Percentiles rank a stretch among this genome's conserved stretches.
These are phyloP conservation scores for Dicrurus megarhynchus DNA, from an alignment of 2,113 vertebrate species.

Conservation along the genomic window DNA sequence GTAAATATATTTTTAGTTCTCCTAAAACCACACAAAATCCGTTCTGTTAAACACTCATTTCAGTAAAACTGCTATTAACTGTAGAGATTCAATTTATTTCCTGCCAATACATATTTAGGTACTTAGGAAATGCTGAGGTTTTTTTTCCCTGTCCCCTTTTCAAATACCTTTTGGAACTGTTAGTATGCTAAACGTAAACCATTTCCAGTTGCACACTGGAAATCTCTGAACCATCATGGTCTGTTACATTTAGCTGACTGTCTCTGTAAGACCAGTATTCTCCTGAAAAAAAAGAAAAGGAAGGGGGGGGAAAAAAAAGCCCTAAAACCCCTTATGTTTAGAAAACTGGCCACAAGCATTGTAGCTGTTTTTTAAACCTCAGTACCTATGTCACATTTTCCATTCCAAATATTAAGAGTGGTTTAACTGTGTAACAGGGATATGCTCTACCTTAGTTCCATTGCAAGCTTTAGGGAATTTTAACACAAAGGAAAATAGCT, in stretches of 20 bases:
- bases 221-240: constrained; percentile 10
- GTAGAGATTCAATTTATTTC: not conserved
- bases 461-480: not conserved
- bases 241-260: not conserved
- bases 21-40: not conserved
- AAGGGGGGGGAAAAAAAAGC: accelerated
- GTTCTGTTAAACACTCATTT: not conserved
- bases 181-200: not conserved
- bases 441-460: not conserved
- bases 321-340: not conserved
- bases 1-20: not conserved
- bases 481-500: constrained; percentile 37
- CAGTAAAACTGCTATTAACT: not conserved
- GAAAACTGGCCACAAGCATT: not conserved
- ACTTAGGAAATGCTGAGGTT: not conserved
- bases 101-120: constrained; percentile 4
- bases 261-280: not conserved
- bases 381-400: constrained; percentile 58
- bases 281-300: not conserved
- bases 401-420: not conserved
- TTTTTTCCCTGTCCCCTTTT: not conserved
- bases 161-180: constrained; percentile 16
- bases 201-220: constrained; percentile 15
- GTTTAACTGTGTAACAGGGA: constrained; percentile 19
- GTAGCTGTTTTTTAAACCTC: constrained; percentile 16